phyloP scores from a whole-genome alignment of 2,888 invertebrate genomes.

The Sicus ferrugineus region DNA sequence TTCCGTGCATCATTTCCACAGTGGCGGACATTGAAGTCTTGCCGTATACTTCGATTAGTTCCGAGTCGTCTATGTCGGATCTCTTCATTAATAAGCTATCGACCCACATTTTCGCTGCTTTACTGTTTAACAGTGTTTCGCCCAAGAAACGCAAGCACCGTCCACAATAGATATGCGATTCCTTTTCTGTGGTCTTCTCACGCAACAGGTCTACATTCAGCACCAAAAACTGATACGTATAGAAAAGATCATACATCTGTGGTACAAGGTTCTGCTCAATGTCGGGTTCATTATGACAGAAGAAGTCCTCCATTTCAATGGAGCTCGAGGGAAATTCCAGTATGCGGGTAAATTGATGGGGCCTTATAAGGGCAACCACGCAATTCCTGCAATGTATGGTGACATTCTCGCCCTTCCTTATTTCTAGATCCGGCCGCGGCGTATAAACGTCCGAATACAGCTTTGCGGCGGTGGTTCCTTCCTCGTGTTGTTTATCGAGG shows the following conservation, averaged over 20 bases:
- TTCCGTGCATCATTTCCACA: conserved; percentile 47
- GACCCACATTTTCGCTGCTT: conserved; percentile 56
- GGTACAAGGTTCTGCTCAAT: conserved; percentile 51
- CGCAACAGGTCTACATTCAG: conserved; percentile 41
- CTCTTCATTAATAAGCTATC: conserved; percentile 48
- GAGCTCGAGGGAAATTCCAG: conserved; percentile 58
- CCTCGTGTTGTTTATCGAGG: too few species aligned
- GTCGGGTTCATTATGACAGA: conserved; percentile 55
- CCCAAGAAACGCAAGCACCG: conserved; percentile 54
- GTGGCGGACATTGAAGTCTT: conserved; percentile 33
- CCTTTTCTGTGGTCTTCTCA: conserved; percentile 39
- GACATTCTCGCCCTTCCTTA: conserved; percentile 37
- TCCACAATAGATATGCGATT: conserved; percentile 50
- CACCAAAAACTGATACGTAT: conserved; percentile 56
- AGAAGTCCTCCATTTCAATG: conserved; percentile 58
- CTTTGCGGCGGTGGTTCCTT: conserved; percentile 49
- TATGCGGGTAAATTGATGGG: conserved; percentile 46
- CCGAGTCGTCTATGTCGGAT: conserved; percentile 37
- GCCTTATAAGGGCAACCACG: conserved; percentile 31
- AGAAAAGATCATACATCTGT: conserved; percentile 49
- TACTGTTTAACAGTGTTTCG: conserved; percentile 44
- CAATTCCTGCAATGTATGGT: conserved; percentile 51
- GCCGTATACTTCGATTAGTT: conserved; percentile 37
- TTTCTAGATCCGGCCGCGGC: conserved; percentile 37
- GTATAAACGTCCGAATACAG: conserved; percentile 32